A percentile compares a stretch with the other conserved stretches of the same genome.
Conservation (phyloP, 2,888 invertebrate species). For the Saturnia pavonia region DNA sequence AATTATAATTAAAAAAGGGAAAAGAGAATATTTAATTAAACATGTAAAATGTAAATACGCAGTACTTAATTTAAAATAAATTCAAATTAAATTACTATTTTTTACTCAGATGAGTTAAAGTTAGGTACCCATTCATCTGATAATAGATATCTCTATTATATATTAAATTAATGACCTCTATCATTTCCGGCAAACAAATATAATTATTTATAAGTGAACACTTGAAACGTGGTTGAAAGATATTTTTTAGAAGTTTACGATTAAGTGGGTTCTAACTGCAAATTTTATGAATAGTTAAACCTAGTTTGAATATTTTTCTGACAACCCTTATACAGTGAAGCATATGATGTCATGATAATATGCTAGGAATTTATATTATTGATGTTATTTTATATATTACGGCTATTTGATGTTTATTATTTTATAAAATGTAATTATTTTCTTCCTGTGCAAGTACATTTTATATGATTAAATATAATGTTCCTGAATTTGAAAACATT, state of each 20-base stretch:
- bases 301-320: background rate
- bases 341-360: conserved; percentile 4
- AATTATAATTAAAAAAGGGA: too few relatives aligned
- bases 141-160: too few relatives aligned
- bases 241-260: background rate
- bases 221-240: background rate
- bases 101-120: background rate
- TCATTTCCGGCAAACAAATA: background rate
- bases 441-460: background rate
- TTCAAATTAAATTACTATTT: background rate
- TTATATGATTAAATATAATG: background rate
- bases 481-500: background rate
- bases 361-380: too few relatives aligned
- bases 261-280: background rate
- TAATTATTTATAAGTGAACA: background rate
- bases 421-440: background rate
- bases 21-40: too few relatives aligned
- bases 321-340: background rate
- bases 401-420: conserved; percentile 3
- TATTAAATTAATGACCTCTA: too few relatives aligned
- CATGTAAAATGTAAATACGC: too few relatives aligned
- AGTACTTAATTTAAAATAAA: background rate
- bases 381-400: too few relatives aligned
- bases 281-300: background rate
- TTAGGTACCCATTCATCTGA: too few relatives aligned